These are phyloP conservation scores for Coranthus polyacanthus DNA, from an alignment of 2,797 vertebrate species.

Conservation along the genomic window DNA sequence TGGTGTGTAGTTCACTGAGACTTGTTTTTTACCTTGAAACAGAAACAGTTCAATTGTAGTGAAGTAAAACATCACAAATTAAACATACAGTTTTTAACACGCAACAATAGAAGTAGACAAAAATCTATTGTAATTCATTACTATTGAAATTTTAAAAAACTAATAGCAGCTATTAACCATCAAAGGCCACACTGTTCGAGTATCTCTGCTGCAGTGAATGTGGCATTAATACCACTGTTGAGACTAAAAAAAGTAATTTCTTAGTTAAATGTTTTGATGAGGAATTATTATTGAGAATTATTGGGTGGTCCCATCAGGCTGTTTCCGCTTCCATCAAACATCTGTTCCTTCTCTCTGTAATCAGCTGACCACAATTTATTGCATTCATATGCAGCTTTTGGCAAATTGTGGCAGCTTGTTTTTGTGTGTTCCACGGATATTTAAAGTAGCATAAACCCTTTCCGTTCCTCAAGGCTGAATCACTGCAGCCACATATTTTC, in stretches of 20 bases:
- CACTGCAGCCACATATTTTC: constrained; percentile 37
- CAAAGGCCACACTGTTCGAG: neutral
- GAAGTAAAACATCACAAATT: too few relatives aligned
- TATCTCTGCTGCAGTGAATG: neutral
- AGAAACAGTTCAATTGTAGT: too few relatives aligned
- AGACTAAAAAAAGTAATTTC: neutral
- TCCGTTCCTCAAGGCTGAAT: constrained; percentile 44
- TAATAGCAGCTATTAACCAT: neutral
- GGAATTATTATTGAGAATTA: neutral
- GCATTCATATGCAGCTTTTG: constrained; percentile 20
- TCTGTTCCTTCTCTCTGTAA: constrained; percentile 38
- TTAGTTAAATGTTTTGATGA: neutral
- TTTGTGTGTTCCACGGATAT: constrained; percentile 31
- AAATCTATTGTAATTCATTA: too few relatives aligned
- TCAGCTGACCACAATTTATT: constrained; percentile 42
- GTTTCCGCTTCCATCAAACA: constrained; percentile 34
- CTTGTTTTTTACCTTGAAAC: too few relatives aligned
- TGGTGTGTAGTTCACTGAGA: too few relatives aligned
- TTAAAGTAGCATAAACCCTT: constrained; percentile 34
- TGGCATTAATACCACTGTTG: neutral
- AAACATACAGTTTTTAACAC: too few relatives aligned
- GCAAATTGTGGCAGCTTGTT: constrained; percentile 15
- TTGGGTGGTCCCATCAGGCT: constrained; percentile 33
- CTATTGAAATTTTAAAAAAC: too few relatives aligned
- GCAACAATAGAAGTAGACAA: too few relatives aligned